Percentiles rank a stretch among this genome's conserved stretches.
Evolutionary conservation across 2,113 vertebrate species (phyloP).

Genomic region (Cochlearius cochlearius): DNA sequence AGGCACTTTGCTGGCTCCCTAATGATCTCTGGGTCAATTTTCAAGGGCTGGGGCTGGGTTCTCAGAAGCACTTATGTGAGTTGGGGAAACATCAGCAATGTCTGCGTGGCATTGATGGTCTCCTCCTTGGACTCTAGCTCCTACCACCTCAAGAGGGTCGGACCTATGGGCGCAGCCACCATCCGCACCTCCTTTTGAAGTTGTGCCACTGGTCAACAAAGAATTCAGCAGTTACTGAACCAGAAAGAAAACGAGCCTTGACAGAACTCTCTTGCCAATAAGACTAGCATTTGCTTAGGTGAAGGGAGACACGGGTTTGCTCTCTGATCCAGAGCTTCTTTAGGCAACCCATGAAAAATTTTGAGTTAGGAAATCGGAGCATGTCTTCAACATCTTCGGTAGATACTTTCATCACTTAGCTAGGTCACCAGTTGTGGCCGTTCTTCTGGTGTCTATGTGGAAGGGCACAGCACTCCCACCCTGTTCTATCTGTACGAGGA

Average conservation of each 20-base stretch:
- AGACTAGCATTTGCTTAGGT: background rate
- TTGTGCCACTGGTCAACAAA: background rate
- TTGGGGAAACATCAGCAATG: background rate
- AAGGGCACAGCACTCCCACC: background rate
- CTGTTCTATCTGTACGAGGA: background rate
- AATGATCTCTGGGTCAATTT: constrained; percentile 29
- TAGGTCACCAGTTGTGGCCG: background rate
- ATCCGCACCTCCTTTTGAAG: background rate
- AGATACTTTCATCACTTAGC: background rate
- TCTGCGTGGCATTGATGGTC: background rate
- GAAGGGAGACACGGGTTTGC: background rate
- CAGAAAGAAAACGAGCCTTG: background rate
- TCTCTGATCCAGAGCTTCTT: background rate
- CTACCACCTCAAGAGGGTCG: background rate
- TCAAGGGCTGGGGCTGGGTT: background rate
- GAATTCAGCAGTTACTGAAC: background rate
- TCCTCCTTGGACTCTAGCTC: background rate
- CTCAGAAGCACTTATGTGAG: constrained; percentile 6
- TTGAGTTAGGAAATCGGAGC: background rate
- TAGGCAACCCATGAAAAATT: background rate
- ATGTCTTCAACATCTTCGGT: background rate
- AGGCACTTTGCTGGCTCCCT: constrained; percentile 27
- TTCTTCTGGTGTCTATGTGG: background rate
- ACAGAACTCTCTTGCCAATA: background rate
- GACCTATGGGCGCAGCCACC: background rate